phyloP scores from a whole-genome alignment of 2,113 vertebrate species.

The Merops nubicus region DNA sequence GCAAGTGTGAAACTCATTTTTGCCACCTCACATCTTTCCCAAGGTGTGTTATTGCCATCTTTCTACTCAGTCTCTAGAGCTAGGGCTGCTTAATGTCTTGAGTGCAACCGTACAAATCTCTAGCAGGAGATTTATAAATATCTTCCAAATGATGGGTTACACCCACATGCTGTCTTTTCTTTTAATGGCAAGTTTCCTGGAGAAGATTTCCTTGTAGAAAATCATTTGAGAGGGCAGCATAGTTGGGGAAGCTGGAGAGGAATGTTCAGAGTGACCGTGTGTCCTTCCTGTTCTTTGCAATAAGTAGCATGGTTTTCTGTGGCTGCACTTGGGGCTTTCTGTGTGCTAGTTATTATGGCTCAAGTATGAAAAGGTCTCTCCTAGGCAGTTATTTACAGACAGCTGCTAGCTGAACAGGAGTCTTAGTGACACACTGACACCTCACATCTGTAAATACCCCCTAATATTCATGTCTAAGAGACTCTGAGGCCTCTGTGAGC shows the following conservation, averaged over 20 bases:
- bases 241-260: not conserved
- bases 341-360: not conserved
- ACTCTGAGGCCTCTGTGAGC: not conserved
- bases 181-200: not conserved
- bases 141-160: not conserved
- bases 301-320: not conserved
- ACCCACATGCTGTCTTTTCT: not conserved
- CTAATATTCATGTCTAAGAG: not conserved
- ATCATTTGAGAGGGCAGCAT: fast-evolving
- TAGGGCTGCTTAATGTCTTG: not conserved
- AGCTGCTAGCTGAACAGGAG: not conserved
- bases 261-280: not conserved
- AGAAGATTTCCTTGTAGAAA: not conserved
- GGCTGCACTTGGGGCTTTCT: not conserved
- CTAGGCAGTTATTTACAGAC: not conserved
- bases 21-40: not conserved
- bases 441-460: not conserved
- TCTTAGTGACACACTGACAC: not conserved
- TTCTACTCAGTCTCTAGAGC: not conserved
- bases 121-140: constrained; percentile 4
- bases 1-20: not conserved
- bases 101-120: not conserved
- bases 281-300: not conserved
- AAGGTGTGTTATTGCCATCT: not conserved
- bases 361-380: not conserved